Base-by-base conservation (phyloP, 2,113 vertebrate species). In the Sula dactylatra region DNA sequence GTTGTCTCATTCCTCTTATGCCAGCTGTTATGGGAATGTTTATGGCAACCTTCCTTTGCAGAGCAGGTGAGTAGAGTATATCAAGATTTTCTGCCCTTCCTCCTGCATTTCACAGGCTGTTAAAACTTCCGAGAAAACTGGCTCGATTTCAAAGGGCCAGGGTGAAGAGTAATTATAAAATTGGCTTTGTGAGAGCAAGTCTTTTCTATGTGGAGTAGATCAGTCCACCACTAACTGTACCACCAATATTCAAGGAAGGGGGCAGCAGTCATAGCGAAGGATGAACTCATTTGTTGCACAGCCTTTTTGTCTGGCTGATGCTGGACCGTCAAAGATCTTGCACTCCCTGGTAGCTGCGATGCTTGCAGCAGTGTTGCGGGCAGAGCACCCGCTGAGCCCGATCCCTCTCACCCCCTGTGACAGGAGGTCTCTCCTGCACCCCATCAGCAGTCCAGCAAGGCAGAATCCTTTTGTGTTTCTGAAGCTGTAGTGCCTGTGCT, bases 41-140 rank as follows among this genome's bases (percentile, higher is more conserved):
- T 98, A 98, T 90, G 98, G 98, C 97, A 98, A 97, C 97, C 96
- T 98, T 89, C 96, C 99, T 87, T 79, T 98, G 96, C 99, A 99
- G 78, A 98, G 95, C 99, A 99, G 99, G 99, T 99, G 97, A 99
- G 99, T 83, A 20, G 61, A 52, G 18, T 17, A 4, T 7, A 11
- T 8, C 13, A 26, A 25, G 36, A 21, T 90, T 69, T 86, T 49
- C 32, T 83, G 44, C 44, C 34, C 14, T 88, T 72, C 55, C 7
- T 82, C 9, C 20, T 73, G n/a, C n/a, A 7, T 62, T 65, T 61
- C 55, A 18, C 17, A 40, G 62, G 31, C 87, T 81, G 74, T 83
- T 93, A 67, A 64, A 86, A 67, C 69, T 79, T 76, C 12, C 32
- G 49, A 71, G 50, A 44, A 62, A n/a, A 72, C 61, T 70, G 38